Evolutionary conservation across 2,888 invertebrate species (phyloP).

Genomic region (Microctonus aethiopoides): DNA sequence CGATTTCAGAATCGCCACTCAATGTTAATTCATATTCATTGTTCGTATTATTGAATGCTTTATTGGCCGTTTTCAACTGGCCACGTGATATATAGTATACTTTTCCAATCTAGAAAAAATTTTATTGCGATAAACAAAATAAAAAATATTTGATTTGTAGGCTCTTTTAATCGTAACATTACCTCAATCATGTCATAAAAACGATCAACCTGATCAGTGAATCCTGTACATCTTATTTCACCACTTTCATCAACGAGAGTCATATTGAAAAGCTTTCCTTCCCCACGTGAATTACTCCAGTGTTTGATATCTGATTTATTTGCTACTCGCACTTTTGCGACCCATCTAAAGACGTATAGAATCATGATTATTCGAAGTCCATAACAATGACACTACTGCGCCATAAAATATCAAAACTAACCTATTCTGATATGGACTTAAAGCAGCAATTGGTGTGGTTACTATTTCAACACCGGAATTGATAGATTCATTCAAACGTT

Average conservation of each 20-base stretch:
- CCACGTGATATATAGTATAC: slow-evolving; percentile 90
- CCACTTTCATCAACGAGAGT: slow-evolving; percentile 94
- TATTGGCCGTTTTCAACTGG: slow-evolving; percentile 92
- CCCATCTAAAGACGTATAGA: slow-evolving; percentile 75
- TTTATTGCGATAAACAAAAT: background rate
- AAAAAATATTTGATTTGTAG: too few relatives aligned
- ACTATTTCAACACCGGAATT: slow-evolving; percentile 42
- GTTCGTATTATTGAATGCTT: slow-evolving; percentile 82
- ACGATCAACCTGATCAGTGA: slow-evolving; percentile 87
- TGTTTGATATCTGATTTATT: slow-evolving; percentile 83
- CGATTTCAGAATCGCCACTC: slow-evolving; percentile 75
- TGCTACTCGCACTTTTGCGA: slow-evolving; percentile 89
- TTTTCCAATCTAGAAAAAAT: slow-evolving; percentile 75
- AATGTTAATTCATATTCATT: slow-evolving; percentile 98
- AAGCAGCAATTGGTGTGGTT: slow-evolving; percentile 78
- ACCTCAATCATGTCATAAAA: slow-evolving; percentile 91
- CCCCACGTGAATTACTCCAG: slow-evolving; percentile 93
- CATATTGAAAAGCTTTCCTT: slow-evolving; percentile 93
- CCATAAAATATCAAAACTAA: slow-evolving; percentile 61
- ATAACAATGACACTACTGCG: background rate
- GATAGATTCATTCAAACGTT: slow-evolving; percentile 44
- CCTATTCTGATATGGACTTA: slow-evolving; percentile 95
- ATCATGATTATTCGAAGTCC: background rate
- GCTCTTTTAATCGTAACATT: too few relatives aligned
- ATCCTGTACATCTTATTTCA: slow-evolving; percentile 92